Percentiles rank a stretch among this genome's conserved stretches.
These are phyloP conservation scores for Spheniscus mendiculus DNA, from an alignment of 2,113 vertebrate species.

Conservation along the genomic window DNA sequence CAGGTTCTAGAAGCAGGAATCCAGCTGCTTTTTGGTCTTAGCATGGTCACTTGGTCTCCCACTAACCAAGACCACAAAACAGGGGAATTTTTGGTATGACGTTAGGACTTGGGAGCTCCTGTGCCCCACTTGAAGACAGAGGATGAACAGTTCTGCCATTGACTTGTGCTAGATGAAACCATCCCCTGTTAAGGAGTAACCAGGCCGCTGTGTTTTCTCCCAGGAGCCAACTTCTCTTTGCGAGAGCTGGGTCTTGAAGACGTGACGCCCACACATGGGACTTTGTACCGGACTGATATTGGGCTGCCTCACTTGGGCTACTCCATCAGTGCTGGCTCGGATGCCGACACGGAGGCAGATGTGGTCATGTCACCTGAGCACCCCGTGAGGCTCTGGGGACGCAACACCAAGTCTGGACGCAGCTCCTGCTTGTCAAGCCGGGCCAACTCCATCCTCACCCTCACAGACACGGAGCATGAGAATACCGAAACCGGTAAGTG, in stretches of 20 bases:
- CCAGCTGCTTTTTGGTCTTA: neutral
- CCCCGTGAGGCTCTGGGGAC: constrained; percentile 89
- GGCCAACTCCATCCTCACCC: constrained; percentile 96
- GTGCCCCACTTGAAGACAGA: neutral
- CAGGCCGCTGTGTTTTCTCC: neutral
- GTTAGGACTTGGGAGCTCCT: neutral
- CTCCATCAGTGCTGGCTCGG: constrained; percentile 87
- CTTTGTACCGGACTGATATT: constrained; percentile 87
- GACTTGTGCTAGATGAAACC: neutral
- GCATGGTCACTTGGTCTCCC: neutral
- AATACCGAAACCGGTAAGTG: constrained; percentile 92
- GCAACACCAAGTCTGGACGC: constrained; percentile 89
- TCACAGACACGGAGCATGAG: constrained; percentile 96
- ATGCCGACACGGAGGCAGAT: constrained; percentile 90
- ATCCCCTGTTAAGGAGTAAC: neutral
- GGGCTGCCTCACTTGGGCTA: constrained; percentile 90
- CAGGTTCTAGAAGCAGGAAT: neutral
- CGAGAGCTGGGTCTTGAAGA: constrained; percentile 90
- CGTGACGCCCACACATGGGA: constrained; percentile 81
- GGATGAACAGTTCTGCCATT: neutral
- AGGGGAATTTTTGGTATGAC: neutral
- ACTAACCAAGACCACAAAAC: neutral
- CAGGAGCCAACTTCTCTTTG: constrained; percentile 91
- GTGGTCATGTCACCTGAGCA: constrained; percentile 91
- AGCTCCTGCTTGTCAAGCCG: constrained; percentile 97